Evolutionary conservation across 2,797 vertebrate species (phyloP).

Genomic region (Sebastes itinus): DNA sequence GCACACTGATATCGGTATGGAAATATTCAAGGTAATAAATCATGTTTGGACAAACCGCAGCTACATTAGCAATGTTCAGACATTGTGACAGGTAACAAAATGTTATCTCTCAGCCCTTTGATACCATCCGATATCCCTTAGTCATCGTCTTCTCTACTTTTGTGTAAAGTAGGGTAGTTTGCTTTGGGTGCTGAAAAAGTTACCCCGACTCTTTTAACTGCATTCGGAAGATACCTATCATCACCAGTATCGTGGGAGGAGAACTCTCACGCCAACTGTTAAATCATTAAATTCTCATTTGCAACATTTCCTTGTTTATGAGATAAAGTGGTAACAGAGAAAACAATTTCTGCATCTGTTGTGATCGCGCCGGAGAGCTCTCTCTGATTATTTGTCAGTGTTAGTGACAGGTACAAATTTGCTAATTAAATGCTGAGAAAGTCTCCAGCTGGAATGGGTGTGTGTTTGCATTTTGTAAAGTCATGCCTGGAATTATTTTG

Average conservation of each 20-base stretch:
- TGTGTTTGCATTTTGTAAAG: background rate
- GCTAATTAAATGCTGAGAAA: slow-evolving; percentile 48
- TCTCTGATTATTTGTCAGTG: slow-evolving; percentile 12
- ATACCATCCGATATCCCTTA: background rate
- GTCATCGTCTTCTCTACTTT: background rate
- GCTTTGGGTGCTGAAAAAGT: background rate
- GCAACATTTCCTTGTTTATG: slow-evolving; percentile 8
- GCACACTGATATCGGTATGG: background rate
- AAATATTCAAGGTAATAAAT: background rate
- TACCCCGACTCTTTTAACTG: background rate
- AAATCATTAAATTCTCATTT: slow-evolving; percentile 43
- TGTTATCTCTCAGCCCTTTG: background rate
- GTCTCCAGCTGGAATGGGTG: slow-evolving; percentile 27
- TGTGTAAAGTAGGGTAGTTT: background rate
- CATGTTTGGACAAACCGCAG: background rate
- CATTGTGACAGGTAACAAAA: background rate
- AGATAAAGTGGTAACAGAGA: slow-evolving; percentile 25
- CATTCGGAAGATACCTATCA: background rate
- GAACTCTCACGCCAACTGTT: background rate
- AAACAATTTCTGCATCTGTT: slow-evolving; percentile 23
- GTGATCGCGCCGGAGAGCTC: background rate
- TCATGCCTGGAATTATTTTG: slow-evolving; percentile 6
- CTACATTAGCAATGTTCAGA: background rate
- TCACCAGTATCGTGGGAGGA: background rate
- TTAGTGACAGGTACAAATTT: slow-evolving; percentile 24